These are phyloP conservation scores for Lepilemur ruficaudatus DNA, from an alignment of 2,797 vertebrate species.

Conservation along the genomic window DNA sequence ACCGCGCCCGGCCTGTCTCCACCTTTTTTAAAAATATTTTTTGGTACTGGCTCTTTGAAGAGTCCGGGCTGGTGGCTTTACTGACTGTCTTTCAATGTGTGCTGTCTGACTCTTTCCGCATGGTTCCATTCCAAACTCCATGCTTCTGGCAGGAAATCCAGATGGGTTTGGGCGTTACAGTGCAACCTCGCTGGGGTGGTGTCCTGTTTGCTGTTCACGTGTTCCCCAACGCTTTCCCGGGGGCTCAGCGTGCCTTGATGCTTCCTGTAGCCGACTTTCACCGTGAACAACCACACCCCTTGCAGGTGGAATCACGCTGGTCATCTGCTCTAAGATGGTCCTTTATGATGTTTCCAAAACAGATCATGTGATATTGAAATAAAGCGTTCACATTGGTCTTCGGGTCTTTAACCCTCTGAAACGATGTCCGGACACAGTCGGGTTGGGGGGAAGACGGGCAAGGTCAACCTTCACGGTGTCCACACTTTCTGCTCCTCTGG, in stretches of 20 bases:
- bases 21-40: not conserved
- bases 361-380: not conserved
- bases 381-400: not conserved
- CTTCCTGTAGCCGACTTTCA: not conserved
- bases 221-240: not conserved
- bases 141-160: not conserved
- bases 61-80: not conserved
- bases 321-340: not conserved
- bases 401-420: not conserved
- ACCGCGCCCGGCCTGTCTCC: too few species aligned
- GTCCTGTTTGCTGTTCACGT: accelerated
- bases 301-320: not conserved
- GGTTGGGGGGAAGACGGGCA: not conserved
- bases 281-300: not conserved
- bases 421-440: accelerated
- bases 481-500: too few species aligned
- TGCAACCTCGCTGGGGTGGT: not conserved
- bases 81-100: not conserved
- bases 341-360: not conserved
- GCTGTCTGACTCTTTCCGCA: too few species aligned
- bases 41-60: not conserved
- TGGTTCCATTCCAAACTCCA: not conserved
- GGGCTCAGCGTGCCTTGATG: not conserved
- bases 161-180: not conserved
- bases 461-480: not conserved